Percentiles rank a stretch among this genome's conserved stretches.
Conservation (phyloP, 1,140 invertebrate genomes). For the Dufourea novaeangliae region DNA sequence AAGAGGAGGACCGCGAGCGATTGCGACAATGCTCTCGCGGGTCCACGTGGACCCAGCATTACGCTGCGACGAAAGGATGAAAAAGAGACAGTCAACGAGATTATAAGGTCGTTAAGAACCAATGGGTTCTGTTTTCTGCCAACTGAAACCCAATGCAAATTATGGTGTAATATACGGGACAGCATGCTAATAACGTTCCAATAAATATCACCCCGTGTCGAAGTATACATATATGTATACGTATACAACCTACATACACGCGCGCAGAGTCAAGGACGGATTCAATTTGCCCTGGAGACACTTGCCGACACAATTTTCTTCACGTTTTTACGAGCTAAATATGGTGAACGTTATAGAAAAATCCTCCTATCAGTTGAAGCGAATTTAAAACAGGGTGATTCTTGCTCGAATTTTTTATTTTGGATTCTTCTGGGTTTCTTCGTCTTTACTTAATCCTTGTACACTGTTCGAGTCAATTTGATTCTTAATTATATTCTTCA, state of each 20-base stretch:
- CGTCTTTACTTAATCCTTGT: too few species aligned
- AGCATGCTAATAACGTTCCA: conserved; percentile 60
- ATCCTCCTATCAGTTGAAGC: too few species aligned
- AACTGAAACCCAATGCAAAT: conserved; percentile 59
- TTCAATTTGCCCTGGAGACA: not conserved
- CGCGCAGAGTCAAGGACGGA: not conserved
- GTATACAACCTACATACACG: too few species aligned
- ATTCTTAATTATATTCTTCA: too few species aligned
- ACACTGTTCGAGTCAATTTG: too few species aligned
- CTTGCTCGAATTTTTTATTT: too few species aligned
- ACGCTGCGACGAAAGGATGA: not conserved
- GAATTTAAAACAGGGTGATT: too few species aligned
- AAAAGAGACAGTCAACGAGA: not conserved
- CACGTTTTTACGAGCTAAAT: not conserved
- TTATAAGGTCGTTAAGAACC: conserved; percentile 52
- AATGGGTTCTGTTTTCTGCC: conserved; percentile 38
- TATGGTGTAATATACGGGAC: conserved; percentile 49
- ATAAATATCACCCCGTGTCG: conserved; percentile 42
- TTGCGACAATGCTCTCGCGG: conserved; percentile 18
- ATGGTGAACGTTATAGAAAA: too few species aligned
- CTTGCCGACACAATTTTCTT: not conserved
- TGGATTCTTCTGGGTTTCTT: too few species aligned
- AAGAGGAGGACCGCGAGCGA: not conserved
- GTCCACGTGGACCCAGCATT: conserved; percentile 21
- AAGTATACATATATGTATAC: too few species aligned